These are phyloP conservation scores for Tinamus guttatus DNA, from an alignment of 2,113 vertebrate genomes.

Conservation along the genomic window DNA sequence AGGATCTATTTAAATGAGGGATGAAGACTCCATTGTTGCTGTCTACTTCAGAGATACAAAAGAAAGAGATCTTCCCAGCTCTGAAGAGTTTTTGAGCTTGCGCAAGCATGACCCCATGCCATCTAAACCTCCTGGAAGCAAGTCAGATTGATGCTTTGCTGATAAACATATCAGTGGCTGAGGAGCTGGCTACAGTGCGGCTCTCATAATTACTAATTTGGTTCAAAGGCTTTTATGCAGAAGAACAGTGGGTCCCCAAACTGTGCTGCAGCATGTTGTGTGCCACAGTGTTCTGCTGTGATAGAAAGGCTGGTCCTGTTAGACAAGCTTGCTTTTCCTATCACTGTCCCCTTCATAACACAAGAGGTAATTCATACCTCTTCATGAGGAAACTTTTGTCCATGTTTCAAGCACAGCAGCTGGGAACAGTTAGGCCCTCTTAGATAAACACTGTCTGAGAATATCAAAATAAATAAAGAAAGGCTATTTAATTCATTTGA, in stretches of 20 bases:
- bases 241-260: conserved; percentile 44
- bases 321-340: conserved; percentile 18
- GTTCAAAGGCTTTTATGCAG: conserved; percentile 68
- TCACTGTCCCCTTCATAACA: neutral
- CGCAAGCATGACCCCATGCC: conserved; percentile 45
- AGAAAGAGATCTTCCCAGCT: neutral
- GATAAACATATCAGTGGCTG: conserved; percentile 62
- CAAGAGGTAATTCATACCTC: neutral
- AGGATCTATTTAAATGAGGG: neutral
- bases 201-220: conserved; percentile 51
- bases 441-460: neutral
- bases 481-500: neutral
- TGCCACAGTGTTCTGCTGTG: neutral
- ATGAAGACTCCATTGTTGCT: neutral
- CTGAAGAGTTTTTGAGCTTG: conserved; percentile 19
- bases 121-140: conserved; percentile 36
- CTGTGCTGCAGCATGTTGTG: conserved; percentile 16
- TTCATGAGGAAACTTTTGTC: neutral
- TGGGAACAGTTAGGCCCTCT: neutral
- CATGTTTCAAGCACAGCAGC: neutral
- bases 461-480: neutral
- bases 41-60: neutral
- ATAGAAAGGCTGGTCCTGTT: neutral
- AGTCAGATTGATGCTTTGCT: conserved; percentile 29
- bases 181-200: neutral